Conservation (phyloP, 2,797 vertebrate species). For the Tolypeutes matacus region DNA sequence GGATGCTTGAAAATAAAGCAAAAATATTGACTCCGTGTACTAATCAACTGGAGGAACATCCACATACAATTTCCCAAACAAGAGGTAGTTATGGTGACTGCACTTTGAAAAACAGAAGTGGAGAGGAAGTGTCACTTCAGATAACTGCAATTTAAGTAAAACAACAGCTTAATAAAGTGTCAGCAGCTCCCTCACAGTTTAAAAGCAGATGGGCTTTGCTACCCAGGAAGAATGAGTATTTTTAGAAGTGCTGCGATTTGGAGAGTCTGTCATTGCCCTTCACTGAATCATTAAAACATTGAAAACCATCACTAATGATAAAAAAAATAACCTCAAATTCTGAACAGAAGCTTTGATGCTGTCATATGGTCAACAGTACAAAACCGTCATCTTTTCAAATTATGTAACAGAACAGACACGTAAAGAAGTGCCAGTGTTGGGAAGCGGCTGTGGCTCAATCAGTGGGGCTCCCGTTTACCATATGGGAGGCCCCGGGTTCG, state of each 20-base stretch:
- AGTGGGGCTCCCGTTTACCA: no score
- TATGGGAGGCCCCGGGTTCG: no score
- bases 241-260: constrained; percentile 36
- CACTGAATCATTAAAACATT: constrained; percentile 47
- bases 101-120: constrained; percentile 49
- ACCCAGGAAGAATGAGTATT: constrained; percentile 46
- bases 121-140: constrained; percentile 31
- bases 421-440: background rate
- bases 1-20: constrained; percentile 59
- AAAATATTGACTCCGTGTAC: constrained; percentile 15
- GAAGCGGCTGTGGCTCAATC: no score
- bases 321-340: background rate
- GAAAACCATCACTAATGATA: constrained; percentile 14
- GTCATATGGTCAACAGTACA: background rate
- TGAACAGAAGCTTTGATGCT: background rate
- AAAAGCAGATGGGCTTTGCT: constrained; percentile 72
- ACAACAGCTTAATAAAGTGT: constrained; percentile 72
- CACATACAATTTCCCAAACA: constrained; percentile 44
- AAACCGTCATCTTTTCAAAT: constrained; percentile 21
- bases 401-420: background rate
- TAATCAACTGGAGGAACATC: background rate
- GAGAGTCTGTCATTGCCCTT: constrained; percentile 19
- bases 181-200: constrained; percentile 32
- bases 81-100: constrained; percentile 46
- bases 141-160: constrained; percentile 76